phyloP scores from a whole-genome alignment of 2,113 vertebrate genomes.

The Mystacornis crossleyi region DNA sequence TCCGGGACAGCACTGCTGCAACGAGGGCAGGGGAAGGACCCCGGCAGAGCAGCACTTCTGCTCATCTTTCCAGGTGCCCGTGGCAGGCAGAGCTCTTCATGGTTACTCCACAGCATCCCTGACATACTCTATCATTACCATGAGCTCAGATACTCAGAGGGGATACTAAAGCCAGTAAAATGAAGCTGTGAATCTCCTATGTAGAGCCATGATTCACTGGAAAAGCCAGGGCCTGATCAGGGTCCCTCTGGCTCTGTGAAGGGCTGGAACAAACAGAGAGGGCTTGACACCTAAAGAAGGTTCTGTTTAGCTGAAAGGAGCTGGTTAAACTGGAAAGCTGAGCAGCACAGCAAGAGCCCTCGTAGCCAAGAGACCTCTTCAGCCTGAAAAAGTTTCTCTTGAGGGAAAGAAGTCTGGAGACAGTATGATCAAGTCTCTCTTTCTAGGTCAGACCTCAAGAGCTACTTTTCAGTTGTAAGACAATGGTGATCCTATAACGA shows the following conservation, averaged over 20 bases:
- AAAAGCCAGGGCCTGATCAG: neutral
- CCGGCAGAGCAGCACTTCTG: neutral
- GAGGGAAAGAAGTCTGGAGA: neutral
- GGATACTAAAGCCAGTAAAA: neutral
- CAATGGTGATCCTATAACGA: neutral
- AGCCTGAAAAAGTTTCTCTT: neutral
- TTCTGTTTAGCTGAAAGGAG: neutral
- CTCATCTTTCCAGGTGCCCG: neutral
- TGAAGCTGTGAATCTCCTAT: rapidly evolving
- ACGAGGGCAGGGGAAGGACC: rapidly evolving
- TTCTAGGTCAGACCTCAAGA: neutral
- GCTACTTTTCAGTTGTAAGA: neutral
- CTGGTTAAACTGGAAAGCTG: neutral
- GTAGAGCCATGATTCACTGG: neutral
- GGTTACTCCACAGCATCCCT: neutral
- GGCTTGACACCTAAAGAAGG: neutral
- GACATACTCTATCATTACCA: neutral
- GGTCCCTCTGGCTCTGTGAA: neutral
- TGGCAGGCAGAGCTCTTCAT: neutral
- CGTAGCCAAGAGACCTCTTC: neutral
- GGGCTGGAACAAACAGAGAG: neutral
- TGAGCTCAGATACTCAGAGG: neutral
- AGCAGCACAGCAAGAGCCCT: neutral
- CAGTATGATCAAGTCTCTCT: neutral
- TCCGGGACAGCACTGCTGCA: rapidly evolving